Evolutionary conservation across 2,797 vertebrate genomes (phyloP).

Genomic region (Columba guinea): DNA sequence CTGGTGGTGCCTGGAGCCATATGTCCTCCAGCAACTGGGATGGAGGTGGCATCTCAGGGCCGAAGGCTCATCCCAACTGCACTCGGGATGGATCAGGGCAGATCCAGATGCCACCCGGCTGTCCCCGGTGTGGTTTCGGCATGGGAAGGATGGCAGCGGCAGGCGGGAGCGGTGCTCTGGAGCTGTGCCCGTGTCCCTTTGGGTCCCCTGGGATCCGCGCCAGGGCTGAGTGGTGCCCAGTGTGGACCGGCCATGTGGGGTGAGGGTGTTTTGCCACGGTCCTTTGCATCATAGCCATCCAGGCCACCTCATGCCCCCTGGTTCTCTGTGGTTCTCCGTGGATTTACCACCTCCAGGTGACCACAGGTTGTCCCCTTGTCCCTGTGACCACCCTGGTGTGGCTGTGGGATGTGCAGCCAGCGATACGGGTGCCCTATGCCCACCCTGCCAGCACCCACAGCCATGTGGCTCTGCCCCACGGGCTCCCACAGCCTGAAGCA

Average conservation of each 20-base stretch:
- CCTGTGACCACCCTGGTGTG: accelerated
- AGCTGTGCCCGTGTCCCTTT: too few species aligned
- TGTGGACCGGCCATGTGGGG: not conserved
- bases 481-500: accelerated
- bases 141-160: not conserved
- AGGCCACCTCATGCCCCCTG: not conserved
- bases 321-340: not conserved
- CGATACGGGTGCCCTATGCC: not conserved
- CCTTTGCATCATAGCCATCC: accelerated
- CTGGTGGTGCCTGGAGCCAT: not conserved
- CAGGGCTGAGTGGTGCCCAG: too few species aligned
- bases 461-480: accelerated
- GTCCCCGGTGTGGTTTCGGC: not conserved
- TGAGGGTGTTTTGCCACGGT: not conserved
- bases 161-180: not conserved
- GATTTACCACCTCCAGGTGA: not conserved
- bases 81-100: not conserved
- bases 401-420: not conserved
- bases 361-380: accelerated
- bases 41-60: not conserved
- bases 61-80: not conserved
- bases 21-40: accelerated
- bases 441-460: not conserved
- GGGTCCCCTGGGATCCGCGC: too few species aligned
- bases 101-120: not conserved